phyloP scores from a whole-genome alignment of 2,888 invertebrate species.

The Eupithecia inturbata region DNA sequence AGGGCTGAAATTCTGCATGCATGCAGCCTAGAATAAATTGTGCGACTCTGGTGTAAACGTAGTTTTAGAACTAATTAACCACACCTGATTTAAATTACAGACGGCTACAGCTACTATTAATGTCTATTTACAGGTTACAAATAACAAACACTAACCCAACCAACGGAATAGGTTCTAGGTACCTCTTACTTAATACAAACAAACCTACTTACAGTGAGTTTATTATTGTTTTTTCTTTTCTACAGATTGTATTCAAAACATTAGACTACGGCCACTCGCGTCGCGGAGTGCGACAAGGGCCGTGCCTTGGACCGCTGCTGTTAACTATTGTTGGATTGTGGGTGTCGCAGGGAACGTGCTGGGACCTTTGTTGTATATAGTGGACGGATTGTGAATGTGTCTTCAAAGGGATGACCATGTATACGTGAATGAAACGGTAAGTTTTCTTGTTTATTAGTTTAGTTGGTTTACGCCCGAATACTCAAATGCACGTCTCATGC shows the following conservation, averaged over 20 bases:
- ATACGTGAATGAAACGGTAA: constrained; percentile 77
- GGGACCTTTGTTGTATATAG: constrained; percentile 51
- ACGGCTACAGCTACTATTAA: not conserved
- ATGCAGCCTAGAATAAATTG: not conserved
- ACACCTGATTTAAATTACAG: not conserved
- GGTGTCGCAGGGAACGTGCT: constrained; percentile 63
- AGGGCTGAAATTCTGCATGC: not conserved
- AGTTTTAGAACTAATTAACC: not conserved
- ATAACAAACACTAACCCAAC: not conserved
- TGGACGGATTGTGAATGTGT: constrained; percentile 74
- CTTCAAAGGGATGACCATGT: constrained; percentile 76
- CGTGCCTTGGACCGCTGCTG: constrained; percentile 51
- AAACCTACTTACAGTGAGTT: constrained; percentile 62
- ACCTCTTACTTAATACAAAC: constrained; percentile 52
- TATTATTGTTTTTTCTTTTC: constrained; percentile 82
- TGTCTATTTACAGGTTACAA: not conserved
- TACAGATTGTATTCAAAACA: constrained; percentile 84
- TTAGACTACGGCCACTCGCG: constrained; percentile 67
- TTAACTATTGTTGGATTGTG: constrained; percentile 52
- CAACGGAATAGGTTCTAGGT: constrained; percentile 6
- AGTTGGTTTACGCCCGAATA: not conserved
- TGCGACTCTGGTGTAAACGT: not conserved
- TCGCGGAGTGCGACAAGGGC: constrained; percentile 67
- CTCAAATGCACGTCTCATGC: too few species aligned
- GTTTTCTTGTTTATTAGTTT: constrained; percentile 42